These are phyloP conservation scores for Melanotaenia parkinsoni DNA, from an alignment of 2,797 vertebrate genomes.

Conservation along the genomic window DNA sequence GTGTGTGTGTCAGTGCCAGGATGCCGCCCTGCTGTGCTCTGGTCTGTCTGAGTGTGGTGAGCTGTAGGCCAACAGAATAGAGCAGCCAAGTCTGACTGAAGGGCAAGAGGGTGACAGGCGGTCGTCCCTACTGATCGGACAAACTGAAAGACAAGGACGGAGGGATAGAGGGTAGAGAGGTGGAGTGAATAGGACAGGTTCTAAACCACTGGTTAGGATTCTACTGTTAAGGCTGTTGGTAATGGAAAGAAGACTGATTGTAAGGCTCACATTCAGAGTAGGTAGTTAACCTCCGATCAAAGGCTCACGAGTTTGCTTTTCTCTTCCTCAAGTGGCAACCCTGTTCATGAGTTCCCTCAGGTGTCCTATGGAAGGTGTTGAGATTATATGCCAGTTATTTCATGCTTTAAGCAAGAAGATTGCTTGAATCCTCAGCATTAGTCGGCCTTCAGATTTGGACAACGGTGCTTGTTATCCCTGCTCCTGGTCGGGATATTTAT, in stretches of 20 bases:
- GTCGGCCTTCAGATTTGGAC: conserved; percentile 18
- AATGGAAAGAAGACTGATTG: conserved; percentile 24
- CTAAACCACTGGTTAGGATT: conserved; percentile 19
- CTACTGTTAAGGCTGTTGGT: conserved; percentile 36
- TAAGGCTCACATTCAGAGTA: conserved; percentile 33
- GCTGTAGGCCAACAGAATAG: conserved; percentile 45
- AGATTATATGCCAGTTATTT: conserved; percentile 14
- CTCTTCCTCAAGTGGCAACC: conserved; percentile 16
- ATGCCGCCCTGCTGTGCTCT: conserved; percentile 67
- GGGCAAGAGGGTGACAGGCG: conserved; percentile 56
- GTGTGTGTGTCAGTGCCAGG: conserved; percentile 44
- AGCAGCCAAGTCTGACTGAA: conserved; percentile 54
- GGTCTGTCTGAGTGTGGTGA: conserved; percentile 68
- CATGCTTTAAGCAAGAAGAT: conserved; percentile 10
- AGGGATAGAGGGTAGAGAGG: conserved; percentile 28
- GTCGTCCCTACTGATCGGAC: conserved; percentile 44
- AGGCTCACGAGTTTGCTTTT: conserved; percentile 27
- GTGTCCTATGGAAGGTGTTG: conserved; percentile 6
- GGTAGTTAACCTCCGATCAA: conserved; percentile 13
- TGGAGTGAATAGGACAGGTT: conserved; percentile 17
- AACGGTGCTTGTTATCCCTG: conserved; percentile 10
- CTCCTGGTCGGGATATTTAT: conserved; percentile 42
- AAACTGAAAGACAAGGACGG: conserved; percentile 58
- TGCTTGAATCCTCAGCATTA: conserved; percentile 40
- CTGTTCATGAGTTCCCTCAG: conserved; percentile 1